These are phyloP conservation scores for Idaea aversata DNA, from an alignment of 2,888 invertebrate species.

Conservation along the genomic window DNA sequence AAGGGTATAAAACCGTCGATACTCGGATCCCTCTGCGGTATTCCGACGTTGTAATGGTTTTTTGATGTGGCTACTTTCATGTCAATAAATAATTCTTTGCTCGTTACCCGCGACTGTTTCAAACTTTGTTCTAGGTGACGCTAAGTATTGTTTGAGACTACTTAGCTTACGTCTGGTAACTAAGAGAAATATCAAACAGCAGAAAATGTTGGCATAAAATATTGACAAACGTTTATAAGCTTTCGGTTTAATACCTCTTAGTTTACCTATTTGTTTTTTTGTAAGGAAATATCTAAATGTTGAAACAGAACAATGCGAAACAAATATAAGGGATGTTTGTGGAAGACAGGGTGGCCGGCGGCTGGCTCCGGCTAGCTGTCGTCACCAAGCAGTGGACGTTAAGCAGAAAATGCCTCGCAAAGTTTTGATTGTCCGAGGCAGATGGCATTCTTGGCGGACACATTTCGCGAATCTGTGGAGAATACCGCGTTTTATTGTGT, in stretches of 20 bases:
- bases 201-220: constrained; percentile 18
- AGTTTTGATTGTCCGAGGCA: constrained; percentile 81
- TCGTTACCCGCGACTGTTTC: constrained; percentile 11
- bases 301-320: constrained; percentile 5
- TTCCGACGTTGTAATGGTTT: constrained; percentile 46
- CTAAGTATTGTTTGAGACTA: constrained; percentile 13
- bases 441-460: constrained; percentile 75
- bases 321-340: constrained; percentile 35
- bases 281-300: background rate
- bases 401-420: constrained; percentile 77
- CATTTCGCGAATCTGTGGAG: constrained; percentile 65
- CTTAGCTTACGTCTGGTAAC: constrained; percentile 13
- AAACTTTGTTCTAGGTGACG: constrained; percentile 11
- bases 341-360: constrained; percentile 42
- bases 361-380: constrained; percentile 44
- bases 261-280: background rate
- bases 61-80: constrained; percentile 52
- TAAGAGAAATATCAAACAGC: constrained; percentile 1
- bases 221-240: background rate
- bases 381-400: constrained; percentile 64
- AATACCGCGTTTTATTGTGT: constrained; percentile 71
- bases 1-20: constrained; percentile 60
- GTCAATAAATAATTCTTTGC: constrained; percentile 30
- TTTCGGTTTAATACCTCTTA: background rate
- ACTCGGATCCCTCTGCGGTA: constrained; percentile 58